phyloP scores from a whole-genome alignment of 2,797 vertebrate species.

The Oophaga sylvatica region DNA sequence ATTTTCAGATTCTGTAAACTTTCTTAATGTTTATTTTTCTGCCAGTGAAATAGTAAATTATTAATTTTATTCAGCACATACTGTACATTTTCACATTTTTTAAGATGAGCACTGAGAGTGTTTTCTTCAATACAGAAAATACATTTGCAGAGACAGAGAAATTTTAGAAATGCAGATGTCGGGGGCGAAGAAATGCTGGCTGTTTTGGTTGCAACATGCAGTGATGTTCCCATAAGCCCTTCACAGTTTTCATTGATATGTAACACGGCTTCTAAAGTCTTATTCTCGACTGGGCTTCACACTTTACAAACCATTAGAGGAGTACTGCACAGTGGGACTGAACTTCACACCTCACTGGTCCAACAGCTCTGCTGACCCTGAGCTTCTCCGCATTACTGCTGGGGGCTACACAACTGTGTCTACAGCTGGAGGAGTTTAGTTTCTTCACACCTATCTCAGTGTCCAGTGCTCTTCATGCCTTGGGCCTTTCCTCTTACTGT shows the following conservation, averaged over 20 bases:
- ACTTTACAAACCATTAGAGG: neutral
- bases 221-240: slow-evolving; percentile 6
- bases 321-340: neutral
- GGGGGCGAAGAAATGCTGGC: neutral
- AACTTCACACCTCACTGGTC: slow-evolving; percentile 14
- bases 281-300: slow-evolving; percentile 7
- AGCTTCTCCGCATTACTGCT: slow-evolving; percentile 8
- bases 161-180: slow-evolving; percentile 3
- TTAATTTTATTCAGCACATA: neutral
- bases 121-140: neutral
- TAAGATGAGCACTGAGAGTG: neutral
- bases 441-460: neutral
- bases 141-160: neutral
- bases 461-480: neutral
- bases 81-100: neutral
- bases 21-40: no score
- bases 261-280: slow-evolving; percentile 24
- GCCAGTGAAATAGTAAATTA: no score
- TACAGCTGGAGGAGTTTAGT: slow-evolving; percentile 50
- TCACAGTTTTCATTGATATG: neutral
- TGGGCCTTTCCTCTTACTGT: slow-evolving; percentile 19
- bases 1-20: no score
- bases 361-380: neutral
- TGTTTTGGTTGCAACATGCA: slow-evolving; percentile 30
- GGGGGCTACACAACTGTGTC: slow-evolving; percentile 32